These are phyloP conservation scores for Nyctibius bracteatus DNA, from an alignment of 2,113 vertebrate species.

Conservation along the genomic window DNA sequence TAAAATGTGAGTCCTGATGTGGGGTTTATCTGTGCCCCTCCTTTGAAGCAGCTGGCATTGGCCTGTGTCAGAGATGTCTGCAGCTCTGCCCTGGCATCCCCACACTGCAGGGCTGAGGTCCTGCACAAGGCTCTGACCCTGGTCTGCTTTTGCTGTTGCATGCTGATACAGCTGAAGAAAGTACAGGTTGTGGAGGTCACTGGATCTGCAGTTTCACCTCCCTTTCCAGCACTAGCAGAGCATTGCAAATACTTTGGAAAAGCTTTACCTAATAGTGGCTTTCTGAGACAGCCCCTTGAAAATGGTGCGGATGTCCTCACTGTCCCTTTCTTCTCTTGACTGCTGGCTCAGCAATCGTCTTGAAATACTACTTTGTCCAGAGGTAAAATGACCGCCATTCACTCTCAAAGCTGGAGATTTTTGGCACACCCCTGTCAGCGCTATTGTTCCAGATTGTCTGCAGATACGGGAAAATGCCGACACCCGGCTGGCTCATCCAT, in stretches of 20 bases:
- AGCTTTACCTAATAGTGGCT: background rate
- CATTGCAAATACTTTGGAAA: background rate
- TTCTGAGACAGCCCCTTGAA: background rate
- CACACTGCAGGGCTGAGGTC: background rate
- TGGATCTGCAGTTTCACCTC: background rate
- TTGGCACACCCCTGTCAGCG: background rate
- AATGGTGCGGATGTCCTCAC: background rate
- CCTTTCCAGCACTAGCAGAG: background rate
- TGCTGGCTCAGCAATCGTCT: background rate
- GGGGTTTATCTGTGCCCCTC: background rate
- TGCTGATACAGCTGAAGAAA: background rate
- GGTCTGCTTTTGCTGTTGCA: background rate
- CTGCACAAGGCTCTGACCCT: background rate
- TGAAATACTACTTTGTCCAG: background rate
- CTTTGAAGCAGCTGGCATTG: background rate
- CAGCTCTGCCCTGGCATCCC: background rate
- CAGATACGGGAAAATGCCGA: background rate
- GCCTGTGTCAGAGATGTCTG: background rate
- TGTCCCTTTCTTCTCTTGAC: background rate
- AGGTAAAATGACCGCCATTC: background rate
- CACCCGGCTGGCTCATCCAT: fast-evolving
- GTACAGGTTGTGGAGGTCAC: background rate
- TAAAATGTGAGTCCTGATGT: background rate
- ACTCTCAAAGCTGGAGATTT: background rate
- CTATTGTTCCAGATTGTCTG: background rate